phyloP scores from a whole-genome alignment of 2,113 vertebrate species.

The Pterocles orientalis region DNA sequence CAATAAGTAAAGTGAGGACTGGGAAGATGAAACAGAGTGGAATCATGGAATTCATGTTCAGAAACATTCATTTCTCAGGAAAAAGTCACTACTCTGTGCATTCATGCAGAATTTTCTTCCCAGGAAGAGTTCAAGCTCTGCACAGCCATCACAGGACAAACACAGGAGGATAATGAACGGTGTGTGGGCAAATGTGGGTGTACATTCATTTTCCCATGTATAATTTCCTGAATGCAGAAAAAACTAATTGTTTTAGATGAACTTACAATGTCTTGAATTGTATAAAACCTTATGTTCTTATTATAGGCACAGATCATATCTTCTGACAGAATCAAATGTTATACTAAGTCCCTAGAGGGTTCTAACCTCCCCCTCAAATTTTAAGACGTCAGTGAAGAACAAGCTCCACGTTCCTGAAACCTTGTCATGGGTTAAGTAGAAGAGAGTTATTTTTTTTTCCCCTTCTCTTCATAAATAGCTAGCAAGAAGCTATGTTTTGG shows the following conservation, averaged over 20 bases:
- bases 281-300: constrained; percentile 18
- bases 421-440: too few relatives aligned
- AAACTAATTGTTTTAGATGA: constrained; percentile 30
- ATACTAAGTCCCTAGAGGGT: constrained; percentile 42
- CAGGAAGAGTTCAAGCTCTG: not conserved
- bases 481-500: too few relatives aligned
- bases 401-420: constrained; percentile 67
- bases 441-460: too few relatives aligned
- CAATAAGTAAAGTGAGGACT: not conserved
- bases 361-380: constrained; percentile 50
- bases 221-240: not conserved
- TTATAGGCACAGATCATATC: constrained; percentile 35
- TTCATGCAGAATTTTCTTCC: not conserved
- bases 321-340: constrained; percentile 49
- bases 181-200: not conserved
- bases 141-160: not conserved
- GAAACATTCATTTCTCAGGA: not conserved
- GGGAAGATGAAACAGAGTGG: not conserved
- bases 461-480: too few relatives aligned
- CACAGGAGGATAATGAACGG: not conserved
- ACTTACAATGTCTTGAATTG: not conserved
- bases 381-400: constrained; percentile 76
- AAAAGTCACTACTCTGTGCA: not conserved
- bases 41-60: not conserved
- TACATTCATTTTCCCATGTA: not conserved